Base-by-base conservation (phyloP, 2,113 vertebrate species). In the Labeo rohita region DNA sequence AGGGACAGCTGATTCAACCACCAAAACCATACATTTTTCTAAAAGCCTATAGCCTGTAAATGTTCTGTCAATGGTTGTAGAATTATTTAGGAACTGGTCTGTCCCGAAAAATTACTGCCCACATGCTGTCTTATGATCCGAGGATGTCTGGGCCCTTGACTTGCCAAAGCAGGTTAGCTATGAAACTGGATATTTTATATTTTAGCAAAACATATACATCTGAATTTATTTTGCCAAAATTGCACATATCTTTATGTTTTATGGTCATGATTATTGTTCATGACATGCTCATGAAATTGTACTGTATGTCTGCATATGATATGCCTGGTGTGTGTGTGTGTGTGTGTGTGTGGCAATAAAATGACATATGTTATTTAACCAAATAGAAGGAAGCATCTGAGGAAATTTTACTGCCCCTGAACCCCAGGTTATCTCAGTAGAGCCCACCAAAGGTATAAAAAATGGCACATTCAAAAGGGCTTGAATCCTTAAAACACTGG, bases 181-280 rank as follows among this genome's bases (percentile, higher is more conserved):
- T 66, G 63, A 66, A 66, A 66, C 4, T 66, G 23, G 63, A 66
- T 66, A 66, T 66, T 34, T 66, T 61, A 66, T 66, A 65, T 66
- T 61, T 66, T 66, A 66, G 63, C 63, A 66, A 66, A 66, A 66
- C 63, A 52, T 52, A 52, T 52, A 66, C 63, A 66, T 66, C 63
- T 13, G 23, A 34, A 66, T 66, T 28, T 6, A 66, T 66, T 34
- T 66, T 13, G 63, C n/a, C 59, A 66, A 66, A 66, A 66, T 66
- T 66, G 11, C 63, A 66, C 63, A 61, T 61, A 66, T 66, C 63
- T 34, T 66, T 61, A 61, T 61, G 59, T 61, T 61, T n/a, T 61
- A 61, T 61, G 59, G 59, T 61, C 3, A 8, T 61, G 59, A 34
- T 34, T 34, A 66, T 61, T 61, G 56, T 61, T 61, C 56, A 61